Evolutionary conservation across 2,888 invertebrate genomes (phyloP).

Genomic region (Alloscopus bannaensis): DNA sequence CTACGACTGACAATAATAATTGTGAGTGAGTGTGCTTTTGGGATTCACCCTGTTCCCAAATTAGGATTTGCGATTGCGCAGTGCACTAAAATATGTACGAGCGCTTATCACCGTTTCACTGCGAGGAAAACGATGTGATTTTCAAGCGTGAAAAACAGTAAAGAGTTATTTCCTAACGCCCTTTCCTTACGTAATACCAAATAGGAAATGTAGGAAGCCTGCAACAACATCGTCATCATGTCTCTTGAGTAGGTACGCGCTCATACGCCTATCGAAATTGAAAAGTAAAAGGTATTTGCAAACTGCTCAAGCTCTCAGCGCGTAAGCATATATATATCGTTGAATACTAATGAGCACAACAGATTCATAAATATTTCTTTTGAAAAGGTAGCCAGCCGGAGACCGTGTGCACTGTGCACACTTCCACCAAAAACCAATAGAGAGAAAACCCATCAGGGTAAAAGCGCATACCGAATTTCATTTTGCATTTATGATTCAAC

Average conservation of each 20-base stretch:
- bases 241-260: too few relatives aligned
- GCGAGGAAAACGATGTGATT: background rate
- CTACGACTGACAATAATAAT: too few relatives aligned
- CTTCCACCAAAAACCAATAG: background rate
- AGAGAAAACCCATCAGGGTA: background rate
- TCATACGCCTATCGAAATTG: too few relatives aligned
- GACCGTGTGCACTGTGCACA: background rate
- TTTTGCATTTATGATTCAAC: background rate
- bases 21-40: too few relatives aligned
- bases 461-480: background rate
- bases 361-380: background rate
- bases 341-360: background rate
- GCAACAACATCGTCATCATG: too few relatives aligned
- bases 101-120: background rate
- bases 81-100: background rate
- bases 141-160: background rate
- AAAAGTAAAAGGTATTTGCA: too few relatives aligned
- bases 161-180: background rate
- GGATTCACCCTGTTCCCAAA: too few relatives aligned
- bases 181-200: too few relatives aligned
- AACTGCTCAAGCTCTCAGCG: conserved; percentile 24
- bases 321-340: background rate
- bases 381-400: background rate
- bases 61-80: background rate
- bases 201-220: too few relatives aligned